Evolutionary conservation across 2,113 vertebrate genomes (phyloP).

Genomic region (Hemichromis elongatus): DNA sequence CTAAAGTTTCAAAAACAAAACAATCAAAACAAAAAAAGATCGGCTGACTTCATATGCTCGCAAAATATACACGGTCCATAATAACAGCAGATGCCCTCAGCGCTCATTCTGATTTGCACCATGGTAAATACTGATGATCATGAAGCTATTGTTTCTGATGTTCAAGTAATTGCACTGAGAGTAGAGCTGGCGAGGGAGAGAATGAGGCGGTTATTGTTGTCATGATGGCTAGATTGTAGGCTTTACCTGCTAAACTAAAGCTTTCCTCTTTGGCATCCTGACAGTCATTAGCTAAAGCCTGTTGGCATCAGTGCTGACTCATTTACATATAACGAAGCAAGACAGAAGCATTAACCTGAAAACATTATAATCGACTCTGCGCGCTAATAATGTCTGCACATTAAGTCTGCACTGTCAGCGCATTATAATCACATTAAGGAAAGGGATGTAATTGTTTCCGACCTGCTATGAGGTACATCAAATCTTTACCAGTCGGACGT

Average conservation of each 20-base stretch:
- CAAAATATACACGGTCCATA: not conserved
- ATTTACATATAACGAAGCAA: slow-evolving; percentile 47
- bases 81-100: not conserved
- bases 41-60: not conserved
- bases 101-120: not conserved
- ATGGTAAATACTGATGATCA: not conserved
- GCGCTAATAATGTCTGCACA: slow-evolving; percentile 34
- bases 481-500: not conserved
- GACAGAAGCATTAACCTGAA: slow-evolving; percentile 41
- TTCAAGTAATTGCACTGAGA: not conserved
- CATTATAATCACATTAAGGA: slow-evolving; percentile 56
- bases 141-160: not conserved
- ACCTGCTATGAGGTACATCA: not conserved
- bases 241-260: slow-evolving; percentile 7
- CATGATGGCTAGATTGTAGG: slow-evolving; percentile 12
- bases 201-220: slow-evolving; percentile 1
- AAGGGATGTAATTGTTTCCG: slow-evolving; percentile 14
- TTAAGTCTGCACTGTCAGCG: slow-evolving; percentile 28
- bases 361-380: slow-evolving; percentile 27
- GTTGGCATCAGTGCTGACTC: slow-evolving; percentile 12
- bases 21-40: not conserved
- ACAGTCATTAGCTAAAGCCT: slow-evolving; percentile 40
- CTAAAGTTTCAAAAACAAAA: not conserved
- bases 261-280: slow-evolving; percentile 4
- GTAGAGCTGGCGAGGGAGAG: not conserved